Base-by-base conservation (phyloP, 2,888 invertebrate species). In the Ellobium chinense region DNA sequence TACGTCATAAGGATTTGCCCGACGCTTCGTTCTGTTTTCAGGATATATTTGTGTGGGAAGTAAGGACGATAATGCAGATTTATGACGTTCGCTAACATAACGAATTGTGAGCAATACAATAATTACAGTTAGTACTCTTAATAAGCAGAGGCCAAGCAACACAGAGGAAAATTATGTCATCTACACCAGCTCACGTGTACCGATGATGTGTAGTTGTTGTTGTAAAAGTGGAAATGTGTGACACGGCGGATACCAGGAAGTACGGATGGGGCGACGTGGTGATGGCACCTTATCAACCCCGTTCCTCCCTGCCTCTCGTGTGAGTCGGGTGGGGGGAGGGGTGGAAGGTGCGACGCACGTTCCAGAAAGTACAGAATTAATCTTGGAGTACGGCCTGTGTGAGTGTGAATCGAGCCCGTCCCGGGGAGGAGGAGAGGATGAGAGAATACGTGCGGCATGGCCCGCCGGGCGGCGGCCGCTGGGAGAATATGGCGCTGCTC, bases 401-500 rank as follows among this genome's bases (percentile, higher is more conserved):
- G 72, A 72, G 58, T 72, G n/a, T n/a, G n/a, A n/a, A n/a, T n/a
- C n/a, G n/a, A n/a, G 14, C 29, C 58, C 31, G 27, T 27, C 62
- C 74, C 58, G 12, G 29, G 39, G 73, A 62, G 21, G 73, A 62
- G 21, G 37, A 12, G 39, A 74, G 39, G 63, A 74, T 21, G 24
- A 54, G 74, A 31, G 21, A 46, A 63, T 37, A 39, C 46, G 62
- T 62, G 74, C 63, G 29, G 46, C 27, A 27, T 29, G 39, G 37
- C 7, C 54, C 54, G 54, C n/a, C n/a, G 60, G 60, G 12, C 18
- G 74, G 62, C 37, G 27, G 62, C 4, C 75, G 39, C 21, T 27
- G 36, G n/a, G 46, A 37, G n/a, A 21, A 46, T 29, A 74, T 54
- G 39, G 62, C 76, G 56, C 54, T 56, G 76, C 65, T 76, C 76